Percentiles rank a stretch among this genome's conserved stretches.
Evolutionary conservation across 2,888 invertebrate species (phyloP).

Genomic region (Melanophora roralis): DNA sequence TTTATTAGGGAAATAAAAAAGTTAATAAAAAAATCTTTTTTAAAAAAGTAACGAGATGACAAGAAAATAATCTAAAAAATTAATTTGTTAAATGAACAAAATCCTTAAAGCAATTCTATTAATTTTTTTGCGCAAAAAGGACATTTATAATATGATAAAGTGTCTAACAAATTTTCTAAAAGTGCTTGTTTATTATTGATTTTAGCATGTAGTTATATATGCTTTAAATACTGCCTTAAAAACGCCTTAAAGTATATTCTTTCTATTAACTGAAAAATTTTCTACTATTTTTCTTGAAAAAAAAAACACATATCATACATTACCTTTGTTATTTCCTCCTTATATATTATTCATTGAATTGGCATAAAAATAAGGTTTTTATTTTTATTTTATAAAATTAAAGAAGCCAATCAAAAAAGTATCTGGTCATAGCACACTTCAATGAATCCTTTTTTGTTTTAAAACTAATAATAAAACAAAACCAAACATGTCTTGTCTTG

Average conservation of each 20-base stretch:
- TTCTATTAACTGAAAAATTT: too few relatives aligned
- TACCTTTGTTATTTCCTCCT: too few relatives aligned
- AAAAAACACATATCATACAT: too few relatives aligned
- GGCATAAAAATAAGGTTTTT: background rate
- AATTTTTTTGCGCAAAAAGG: background rate
- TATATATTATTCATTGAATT: background rate
- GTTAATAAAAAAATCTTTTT: constrained; percentile 1
- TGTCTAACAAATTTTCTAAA: background rate
- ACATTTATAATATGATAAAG: constrained; percentile 28
- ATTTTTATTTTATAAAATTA: background rate
- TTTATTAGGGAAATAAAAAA: constrained; percentile 41
- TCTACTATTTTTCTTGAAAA: too few relatives aligned
- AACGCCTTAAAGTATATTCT: background rate
- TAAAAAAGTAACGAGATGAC: background rate
- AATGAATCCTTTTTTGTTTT: constrained; percentile 6
- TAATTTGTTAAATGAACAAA: constrained; percentile 7
- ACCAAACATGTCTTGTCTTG: constrained; percentile 31
- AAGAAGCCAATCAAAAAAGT: background rate
- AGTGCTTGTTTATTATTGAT: too few relatives aligned
- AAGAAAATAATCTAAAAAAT: background rate
- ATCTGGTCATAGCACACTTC: constrained; percentile 38
- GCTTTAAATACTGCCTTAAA: background rate
- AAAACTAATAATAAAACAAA: constrained; percentile 2
- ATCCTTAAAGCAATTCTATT: background rate
- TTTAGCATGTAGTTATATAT: too few relatives aligned